Evolutionary conservation across 2,888 invertebrate genomes (phyloP), one percentile per base, ranked within the genome.

Genomic region (Macaria notata): DNA sequence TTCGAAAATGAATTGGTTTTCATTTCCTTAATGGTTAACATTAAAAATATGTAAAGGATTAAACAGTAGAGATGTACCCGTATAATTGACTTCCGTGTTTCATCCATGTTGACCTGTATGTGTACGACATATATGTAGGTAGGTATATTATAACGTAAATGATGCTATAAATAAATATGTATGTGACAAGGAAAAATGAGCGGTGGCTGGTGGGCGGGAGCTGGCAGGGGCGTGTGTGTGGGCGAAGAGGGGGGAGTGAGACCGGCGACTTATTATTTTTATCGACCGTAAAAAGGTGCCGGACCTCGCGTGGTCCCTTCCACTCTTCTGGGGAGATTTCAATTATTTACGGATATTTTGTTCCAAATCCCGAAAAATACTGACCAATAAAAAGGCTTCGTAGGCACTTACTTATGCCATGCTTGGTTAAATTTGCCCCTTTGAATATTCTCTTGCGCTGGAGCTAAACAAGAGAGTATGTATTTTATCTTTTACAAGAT

Each of bases 221-320:
- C 62, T 66, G 64, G 58, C 64, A 64, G 63, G 64, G 53, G 58
- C 56, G 65, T 54, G 62, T 65, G 57, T 54, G 59, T 42, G 39
- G 19, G 19, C 19, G 19, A 19, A 2, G 19, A 19, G 36, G 63
- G 59, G 64, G 68, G 70, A 66, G 66, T 19, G 19, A 19, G 19
- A 19, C 72, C 69, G 72, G 74, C 81, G 81, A 87, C 86, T 85
- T 86, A 87, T 86, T 87, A 86, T 87, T 87, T 88, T 88, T 88
- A 88, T 88, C 84, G 86, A 83, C 85, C 87, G 87, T 88, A 86
- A 89, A 88, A 87, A 87, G 87, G 87, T 84, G 81, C 83, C 76
- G 84, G 83, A 83, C 85, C 83, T 81, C 75, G 73, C 69, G 71
- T 77, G 75, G 78, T 84, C 85, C 85, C 83, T 84, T 84, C 75